These are phyloP conservation scores for Drepana arcuata DNA, from an alignment of 1,140 invertebrate genomes.

Conservation along the genomic window DNA sequence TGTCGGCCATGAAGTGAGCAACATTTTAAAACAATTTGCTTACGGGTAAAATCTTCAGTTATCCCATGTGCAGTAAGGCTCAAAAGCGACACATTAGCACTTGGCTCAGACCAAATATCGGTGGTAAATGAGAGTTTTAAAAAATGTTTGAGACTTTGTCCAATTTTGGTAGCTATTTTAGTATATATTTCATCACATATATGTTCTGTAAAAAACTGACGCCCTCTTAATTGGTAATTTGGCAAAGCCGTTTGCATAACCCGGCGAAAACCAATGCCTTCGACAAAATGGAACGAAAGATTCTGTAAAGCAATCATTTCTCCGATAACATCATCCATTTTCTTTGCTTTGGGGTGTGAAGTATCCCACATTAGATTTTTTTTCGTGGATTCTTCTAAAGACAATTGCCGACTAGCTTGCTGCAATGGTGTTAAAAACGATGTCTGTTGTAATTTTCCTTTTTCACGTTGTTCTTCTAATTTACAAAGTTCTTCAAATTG, in stretches of 20 bases:
- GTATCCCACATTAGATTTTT: slow-evolving; percentile 7
- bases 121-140: slow-evolving; percentile 12
- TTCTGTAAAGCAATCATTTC: slow-evolving; percentile 26
- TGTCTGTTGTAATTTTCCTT: not conserved
- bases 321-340: slow-evolving; percentile 19
- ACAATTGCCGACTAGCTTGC: not conserved
- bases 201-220: slow-evolving; percentile 12
- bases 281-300: slow-evolving; percentile 19
- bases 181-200: slow-evolving; percentile 15
- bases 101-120: slow-evolving; percentile 10
- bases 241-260: slow-evolving; percentile 14
- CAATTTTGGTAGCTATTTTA: slow-evolving; percentile 8
- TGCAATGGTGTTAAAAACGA: not conserved
- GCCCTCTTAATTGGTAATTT: slow-evolving; percentile 16
- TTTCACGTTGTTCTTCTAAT: not conserved
- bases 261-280: slow-evolving; percentile 18
- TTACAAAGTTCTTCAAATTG: slow-evolving; percentile 8
- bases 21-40: slow-evolving; percentile 12
- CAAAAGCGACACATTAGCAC: slow-evolving; percentile 5
- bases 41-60: slow-evolving; percentile 6
- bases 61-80: slow-evolving; percentile 8
- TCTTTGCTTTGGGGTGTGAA: slow-evolving; percentile 6
- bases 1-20: slow-evolving; percentile 4
- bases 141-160: slow-evolving; percentile 7
- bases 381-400: slow-evolving; percentile 4